Evolutionary conservation across 2,113 vertebrate genomes (phyloP).

Genomic region (Chamaea fasciata): DNA sequence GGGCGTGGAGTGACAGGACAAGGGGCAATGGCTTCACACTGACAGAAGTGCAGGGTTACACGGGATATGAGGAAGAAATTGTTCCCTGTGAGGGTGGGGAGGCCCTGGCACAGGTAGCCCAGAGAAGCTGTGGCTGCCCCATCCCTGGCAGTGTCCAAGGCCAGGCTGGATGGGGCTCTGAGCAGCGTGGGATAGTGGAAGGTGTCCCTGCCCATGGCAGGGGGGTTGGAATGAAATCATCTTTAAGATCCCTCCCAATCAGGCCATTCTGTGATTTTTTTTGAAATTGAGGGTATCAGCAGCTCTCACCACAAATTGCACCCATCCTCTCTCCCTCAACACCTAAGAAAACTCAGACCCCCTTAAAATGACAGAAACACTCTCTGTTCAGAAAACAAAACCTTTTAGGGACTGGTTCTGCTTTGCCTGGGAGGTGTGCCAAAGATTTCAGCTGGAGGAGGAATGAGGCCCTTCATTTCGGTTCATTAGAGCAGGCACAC

Average conservation of each 20-base stretch:
- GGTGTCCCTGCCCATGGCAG: background rate
- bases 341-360: conserved; percentile 16
- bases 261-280: background rate
- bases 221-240: background rate
- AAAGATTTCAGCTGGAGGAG: conserved; percentile 36
- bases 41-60: background rate
- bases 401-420: conserved; percentile 45
- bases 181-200: background rate
- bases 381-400: conserved; percentile 40
- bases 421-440: conserved; percentile 35
- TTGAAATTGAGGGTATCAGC: background rate
- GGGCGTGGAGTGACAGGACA: background rate
- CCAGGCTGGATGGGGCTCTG: background rate
- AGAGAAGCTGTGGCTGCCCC: background rate
- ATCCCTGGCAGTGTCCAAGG: background rate
- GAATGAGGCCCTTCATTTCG: conserved; percentile 43
- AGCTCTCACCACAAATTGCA: background rate
- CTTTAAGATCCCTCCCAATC: background rate
- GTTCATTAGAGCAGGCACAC: background rate
- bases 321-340: background rate
- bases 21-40: fast-evolving
- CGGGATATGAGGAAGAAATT: background rate
- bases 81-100: fast-evolving
- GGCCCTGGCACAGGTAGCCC: background rate
- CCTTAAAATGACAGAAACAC: conserved; percentile 23